Evolutionary conservation across 2,888 invertebrate species (phyloP), one percentile per base, ranked within the genome.

Genomic region (Steromphala cineraria): DNA sequence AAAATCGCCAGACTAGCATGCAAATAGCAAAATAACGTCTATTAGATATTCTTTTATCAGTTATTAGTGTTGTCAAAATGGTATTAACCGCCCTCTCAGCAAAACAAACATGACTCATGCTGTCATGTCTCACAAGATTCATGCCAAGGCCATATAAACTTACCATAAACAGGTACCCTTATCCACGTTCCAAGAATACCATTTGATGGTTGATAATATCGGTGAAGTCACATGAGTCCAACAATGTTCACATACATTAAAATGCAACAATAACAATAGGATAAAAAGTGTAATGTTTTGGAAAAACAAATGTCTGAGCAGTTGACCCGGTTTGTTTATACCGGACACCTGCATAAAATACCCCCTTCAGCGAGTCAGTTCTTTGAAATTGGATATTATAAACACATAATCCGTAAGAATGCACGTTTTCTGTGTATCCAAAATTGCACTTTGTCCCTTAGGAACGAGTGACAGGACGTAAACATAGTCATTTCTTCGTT

Each of bases 341-440:
- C 62, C 62, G 62, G 62, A 28, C 62, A 62, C 62, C 24, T 24
- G 62, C 28, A 24, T 28, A 28, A 62, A 62, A 62, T 28, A 28
- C 24, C 24, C 24, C 62, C 24, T 62, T 62, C 17, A 62, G 17
- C 10, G 62, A 28, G 62, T 62, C 62, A 62, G 28, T 28, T 28
- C 28, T 62, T 28, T 17, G 10, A 15, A 62, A 28, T 24, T 28
- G 62, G 28, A 62, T 28, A 62, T 17, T 62, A 13, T 28, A 28
- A 28, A 62, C 62, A 62, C 62, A 62, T 62, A 62, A 62, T 62
- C 62, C 62, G 62, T 62, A 62, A 62, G 62, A 62, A 62, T 62
- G 62, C 62, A 62, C 62, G 62, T 24, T 62, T 62, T 62, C 62
- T 62, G 62, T 62, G 62, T 62, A 62, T 62, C 62, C 62, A 62